A percentile compares a stretch with the other conserved stretches of the same genome.
Conservation (phyloP, 2,113 vertebrate genomes). For the Oryzias woworae region DNA sequence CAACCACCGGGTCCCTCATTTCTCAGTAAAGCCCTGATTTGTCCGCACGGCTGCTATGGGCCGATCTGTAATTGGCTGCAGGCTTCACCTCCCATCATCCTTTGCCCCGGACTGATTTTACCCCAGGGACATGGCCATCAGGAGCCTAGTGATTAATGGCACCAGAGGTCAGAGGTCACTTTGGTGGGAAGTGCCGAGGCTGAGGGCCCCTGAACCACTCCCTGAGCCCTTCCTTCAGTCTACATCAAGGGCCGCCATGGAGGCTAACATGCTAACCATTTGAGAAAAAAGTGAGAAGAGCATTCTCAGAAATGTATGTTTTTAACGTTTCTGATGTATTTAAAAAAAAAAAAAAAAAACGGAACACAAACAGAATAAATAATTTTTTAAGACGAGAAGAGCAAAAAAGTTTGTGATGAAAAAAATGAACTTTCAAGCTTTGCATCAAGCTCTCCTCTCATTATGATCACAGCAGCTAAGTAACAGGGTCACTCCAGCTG, state of each 20-base stretch:
- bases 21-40: constrained; percentile 57
- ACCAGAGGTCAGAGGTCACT: constrained; percentile 69
- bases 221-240: constrained; percentile 64
- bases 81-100: constrained; percentile 77
- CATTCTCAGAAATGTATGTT: too few relatives aligned
- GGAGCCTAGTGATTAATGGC: constrained; percentile 80
- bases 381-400: background rate
- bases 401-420: background rate
- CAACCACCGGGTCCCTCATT: constrained; percentile 49
- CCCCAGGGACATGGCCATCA: constrained; percentile 77
- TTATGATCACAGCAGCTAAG: constrained; percentile 18
- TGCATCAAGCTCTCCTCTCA: constrained; percentile 28
- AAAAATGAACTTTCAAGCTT: background rate
- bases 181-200: constrained; percentile 71
- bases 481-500: constrained; percentile 63
- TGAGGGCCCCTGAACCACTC: constrained; percentile 70
- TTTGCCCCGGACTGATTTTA: constrained; percentile 77
- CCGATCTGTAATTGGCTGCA: constrained; percentile 76
- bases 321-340: too few relatives aligned
- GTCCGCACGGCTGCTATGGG: constrained; percentile 49
- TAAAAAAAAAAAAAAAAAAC: too few relatives aligned
- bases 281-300: too few relatives aligned
- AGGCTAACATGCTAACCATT: too few relatives aligned
- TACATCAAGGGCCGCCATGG: too few relatives aligned
- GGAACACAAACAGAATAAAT: too few relatives aligned